Evolutionary conservation across 37 sponge, comb jelly and placozoan species (phyloP).

Genomic region (Agelas oroides): DNA sequence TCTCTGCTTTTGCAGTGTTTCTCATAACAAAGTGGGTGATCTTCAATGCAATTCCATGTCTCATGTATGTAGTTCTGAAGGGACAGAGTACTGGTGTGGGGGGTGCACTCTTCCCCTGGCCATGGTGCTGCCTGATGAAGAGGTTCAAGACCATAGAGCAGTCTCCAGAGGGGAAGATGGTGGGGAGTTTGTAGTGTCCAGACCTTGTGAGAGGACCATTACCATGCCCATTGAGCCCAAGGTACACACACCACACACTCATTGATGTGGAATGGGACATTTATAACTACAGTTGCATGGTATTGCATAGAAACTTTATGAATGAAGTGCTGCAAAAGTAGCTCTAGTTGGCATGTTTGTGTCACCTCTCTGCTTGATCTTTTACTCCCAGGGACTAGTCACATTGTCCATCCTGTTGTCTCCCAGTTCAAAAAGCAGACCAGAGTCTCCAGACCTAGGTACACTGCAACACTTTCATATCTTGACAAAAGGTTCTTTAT

Average conservation of each 20-base stretch:
- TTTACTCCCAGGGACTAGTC: too few species aligned
- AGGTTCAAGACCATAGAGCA: background rate
- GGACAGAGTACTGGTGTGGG: conserved; percentile 42
- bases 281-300: too few species aligned
- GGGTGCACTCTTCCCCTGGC: conserved; percentile 26
- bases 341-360: too few species aligned
- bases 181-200: conserved; percentile 9
- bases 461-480: background rate
- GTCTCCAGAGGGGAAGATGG: background rate
- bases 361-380: too few species aligned
- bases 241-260: conserved; percentile 31
- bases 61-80: conserved; percentile 22
- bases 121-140: conserved; percentile 13
- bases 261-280: background rate
- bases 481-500: too few species aligned
- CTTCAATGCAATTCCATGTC: too few species aligned
- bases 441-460: background rate
- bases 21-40: too few species aligned
- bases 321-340: too few species aligned
- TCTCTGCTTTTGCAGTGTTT: too few species aligned
- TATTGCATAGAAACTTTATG: too few species aligned
- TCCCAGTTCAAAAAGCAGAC: background rate
- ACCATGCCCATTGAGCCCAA: conserved; percentile 27
- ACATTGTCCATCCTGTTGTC: too few species aligned
- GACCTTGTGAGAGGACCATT: conserved; percentile 1